Evolutionary conservation across 2,888 invertebrate species (phyloP).

Genomic region (Loripinus fragilis): DNA sequence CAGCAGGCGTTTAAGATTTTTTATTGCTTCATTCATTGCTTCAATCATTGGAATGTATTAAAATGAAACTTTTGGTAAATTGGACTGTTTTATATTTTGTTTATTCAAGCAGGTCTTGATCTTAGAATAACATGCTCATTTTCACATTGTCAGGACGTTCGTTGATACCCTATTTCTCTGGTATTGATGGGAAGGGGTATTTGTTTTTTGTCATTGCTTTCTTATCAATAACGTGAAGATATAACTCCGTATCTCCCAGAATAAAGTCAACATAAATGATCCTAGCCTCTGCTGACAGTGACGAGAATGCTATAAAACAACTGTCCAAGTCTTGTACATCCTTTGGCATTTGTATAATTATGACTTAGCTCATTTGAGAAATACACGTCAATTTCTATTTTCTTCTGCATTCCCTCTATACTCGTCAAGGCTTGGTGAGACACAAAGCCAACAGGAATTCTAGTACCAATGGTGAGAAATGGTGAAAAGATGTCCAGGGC

Average conservation of each 20-base stretch:
- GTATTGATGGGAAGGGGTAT: constrained; percentile 28
- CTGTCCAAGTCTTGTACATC: constrained; percentile 46
- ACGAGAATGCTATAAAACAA: constrained; percentile 47
- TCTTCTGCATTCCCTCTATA: constrained; percentile 52
- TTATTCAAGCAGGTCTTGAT: no score
- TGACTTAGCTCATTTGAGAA: constrained; percentile 36
- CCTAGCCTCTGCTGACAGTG: constrained; percentile 48
- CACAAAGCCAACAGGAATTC: constrained; percentile 54
- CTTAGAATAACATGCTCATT: no score
- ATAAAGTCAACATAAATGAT: constrained; percentile 52
- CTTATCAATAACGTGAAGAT: constrained; percentile 47
- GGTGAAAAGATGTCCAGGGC: constrained; percentile 58
- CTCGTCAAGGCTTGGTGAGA: constrained; percentile 54
- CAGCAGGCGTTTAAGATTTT: no score
- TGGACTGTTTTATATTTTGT: no score
- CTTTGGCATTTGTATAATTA: constrained; percentile 51
- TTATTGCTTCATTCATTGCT: no score
- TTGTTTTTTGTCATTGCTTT: constrained; percentile 39
- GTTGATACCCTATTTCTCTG: constrained; percentile 15
- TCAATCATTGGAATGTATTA: no score
- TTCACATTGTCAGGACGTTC: no score
- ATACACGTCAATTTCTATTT: constrained; percentile 53
- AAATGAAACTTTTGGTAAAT: no score
- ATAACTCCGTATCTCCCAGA: constrained; percentile 50
- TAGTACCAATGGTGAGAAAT: constrained; percentile 54